Conservation (phyloP, 2,888 invertebrate genomes). For the Limnephilus lunatus region DNA sequence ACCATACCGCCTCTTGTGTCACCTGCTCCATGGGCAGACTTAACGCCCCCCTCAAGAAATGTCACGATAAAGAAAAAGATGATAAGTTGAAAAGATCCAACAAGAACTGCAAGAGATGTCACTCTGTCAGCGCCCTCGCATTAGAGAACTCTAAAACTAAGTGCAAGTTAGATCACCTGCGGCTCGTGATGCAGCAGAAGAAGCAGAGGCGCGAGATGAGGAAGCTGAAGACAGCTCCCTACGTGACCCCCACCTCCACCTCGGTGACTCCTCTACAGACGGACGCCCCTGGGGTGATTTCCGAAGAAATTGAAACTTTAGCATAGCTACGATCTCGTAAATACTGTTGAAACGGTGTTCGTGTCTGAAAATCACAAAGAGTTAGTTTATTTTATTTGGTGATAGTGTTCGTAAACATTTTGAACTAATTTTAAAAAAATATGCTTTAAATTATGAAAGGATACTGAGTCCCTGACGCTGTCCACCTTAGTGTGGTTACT, state of each 20-base stretch:
- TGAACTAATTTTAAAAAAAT: not conserved
- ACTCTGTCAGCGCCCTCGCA: constrained; percentile 76
- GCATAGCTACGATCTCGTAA: constrained; percentile 52
- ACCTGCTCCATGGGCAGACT: constrained; percentile 43
- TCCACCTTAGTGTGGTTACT: not conserved
- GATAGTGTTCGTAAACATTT: constrained; percentile 27
- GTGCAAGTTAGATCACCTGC: constrained; percentile 91
- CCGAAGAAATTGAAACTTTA: constrained; percentile 64
- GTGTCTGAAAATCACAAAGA: constrained; percentile 7
- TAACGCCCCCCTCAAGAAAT: constrained; percentile 55
- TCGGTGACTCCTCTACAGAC: constrained; percentile 46
- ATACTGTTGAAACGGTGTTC: constrained; percentile 1
- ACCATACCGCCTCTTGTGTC: constrained; percentile 63
- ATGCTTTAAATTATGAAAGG: constrained; percentile 6
- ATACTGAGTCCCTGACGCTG: not conserved
- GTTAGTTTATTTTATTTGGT: not conserved
- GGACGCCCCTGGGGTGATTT: constrained; percentile 58
- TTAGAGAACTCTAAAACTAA: constrained; percentile 88
- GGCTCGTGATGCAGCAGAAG: constrained; percentile 93
- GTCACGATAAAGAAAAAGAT: constrained; percentile 60
- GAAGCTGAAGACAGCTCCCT: constrained; percentile 83
- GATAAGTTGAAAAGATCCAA: constrained; percentile 71
- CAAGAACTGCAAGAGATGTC: constrained; percentile 73
- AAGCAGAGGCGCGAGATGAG: constrained; percentile 89
- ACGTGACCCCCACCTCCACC: constrained; percentile 68